Conservation (phyloP, 2,888 invertebrate species). For the Nomada fabriciana region DNA sequence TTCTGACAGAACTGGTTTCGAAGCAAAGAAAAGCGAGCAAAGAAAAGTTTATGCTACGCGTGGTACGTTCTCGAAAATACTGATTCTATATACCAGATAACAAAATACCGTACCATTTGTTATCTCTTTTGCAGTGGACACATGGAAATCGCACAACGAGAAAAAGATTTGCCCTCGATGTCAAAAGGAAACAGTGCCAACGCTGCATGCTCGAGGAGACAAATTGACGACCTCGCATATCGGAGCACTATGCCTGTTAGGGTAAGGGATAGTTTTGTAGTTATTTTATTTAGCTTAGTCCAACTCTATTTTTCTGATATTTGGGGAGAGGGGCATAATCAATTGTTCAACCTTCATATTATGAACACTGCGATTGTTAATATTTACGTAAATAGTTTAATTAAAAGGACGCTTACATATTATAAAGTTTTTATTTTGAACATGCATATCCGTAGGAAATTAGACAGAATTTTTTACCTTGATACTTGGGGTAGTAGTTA, state of each 20-base stretch:
- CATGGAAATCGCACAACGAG: constrained; percentile 64
- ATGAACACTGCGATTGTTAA: no score
- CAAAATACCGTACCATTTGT: constrained; percentile 10
- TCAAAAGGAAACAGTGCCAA: constrained; percentile 53
- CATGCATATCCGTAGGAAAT: no score
- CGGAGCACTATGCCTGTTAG: constrained; percentile 61
- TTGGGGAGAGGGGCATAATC: no score
- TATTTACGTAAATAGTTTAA: no score
- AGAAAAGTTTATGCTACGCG: constrained; percentile 63
- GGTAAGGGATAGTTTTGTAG: constrained; percentile 45
- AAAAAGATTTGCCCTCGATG: constrained; percentile 61
- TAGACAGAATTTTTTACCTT: no score
- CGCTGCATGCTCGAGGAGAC: constrained; percentile 58
- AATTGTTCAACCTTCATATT: no score
- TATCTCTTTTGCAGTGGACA: constrained; percentile 55
- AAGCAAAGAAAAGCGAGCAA: constrained; percentile 25
- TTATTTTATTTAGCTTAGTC: background rate
- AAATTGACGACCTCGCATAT: constrained; percentile 64
- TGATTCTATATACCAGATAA: background rate
- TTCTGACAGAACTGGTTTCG: constrained; percentile 1
- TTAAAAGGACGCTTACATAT: no score
- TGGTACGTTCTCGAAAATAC: constrained; percentile 38
- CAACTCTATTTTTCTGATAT: no score
- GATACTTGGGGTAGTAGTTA: no score
- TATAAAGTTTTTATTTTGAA: no score